These are phyloP conservation scores for Tenodera sinensis DNA, from an alignment of 2,888 invertebrate species.

Conservation along the genomic window DNA sequence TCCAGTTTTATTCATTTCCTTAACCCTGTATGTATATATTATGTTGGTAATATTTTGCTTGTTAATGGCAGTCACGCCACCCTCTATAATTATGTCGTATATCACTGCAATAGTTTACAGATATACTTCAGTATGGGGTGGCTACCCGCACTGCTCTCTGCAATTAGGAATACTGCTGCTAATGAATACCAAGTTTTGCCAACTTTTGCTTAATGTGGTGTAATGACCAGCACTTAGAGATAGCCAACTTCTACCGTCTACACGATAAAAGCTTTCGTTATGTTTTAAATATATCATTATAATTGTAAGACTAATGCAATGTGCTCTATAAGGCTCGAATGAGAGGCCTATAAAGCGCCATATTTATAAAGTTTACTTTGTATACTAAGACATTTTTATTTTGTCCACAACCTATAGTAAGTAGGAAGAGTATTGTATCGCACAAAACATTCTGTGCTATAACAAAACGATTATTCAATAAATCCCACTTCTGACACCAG, in stretches of 20 bases:
- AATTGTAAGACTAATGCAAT: too few species aligned
- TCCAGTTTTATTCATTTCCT: not conserved
- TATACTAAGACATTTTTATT: too few species aligned
- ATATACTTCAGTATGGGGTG: not conserved
- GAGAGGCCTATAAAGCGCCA: too few species aligned
- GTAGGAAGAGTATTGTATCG: too few species aligned
- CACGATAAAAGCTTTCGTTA: not conserved
- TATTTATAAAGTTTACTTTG: too few species aligned
- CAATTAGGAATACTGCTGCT: not conserved
- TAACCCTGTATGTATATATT: not conserved
- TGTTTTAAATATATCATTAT: too few species aligned
- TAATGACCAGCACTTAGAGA: not conserved
- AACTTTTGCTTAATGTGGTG: not conserved
- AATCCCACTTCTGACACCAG: too few species aligned
- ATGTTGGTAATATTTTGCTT: not conserved
- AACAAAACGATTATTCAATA: too few species aligned
- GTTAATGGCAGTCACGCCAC: not conserved
- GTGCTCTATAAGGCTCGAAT: too few species aligned
- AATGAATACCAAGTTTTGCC: not conserved
- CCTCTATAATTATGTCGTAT: not conserved
- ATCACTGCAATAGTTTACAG: not conserved
- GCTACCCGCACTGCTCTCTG: not conserved
- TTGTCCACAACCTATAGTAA: too few species aligned
- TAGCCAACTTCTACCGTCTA: not conserved
- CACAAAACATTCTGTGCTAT: too few species aligned